Conservation (phyloP, 2,888 invertebrate species). For the Listrodromus nycthemerus region DNA sequence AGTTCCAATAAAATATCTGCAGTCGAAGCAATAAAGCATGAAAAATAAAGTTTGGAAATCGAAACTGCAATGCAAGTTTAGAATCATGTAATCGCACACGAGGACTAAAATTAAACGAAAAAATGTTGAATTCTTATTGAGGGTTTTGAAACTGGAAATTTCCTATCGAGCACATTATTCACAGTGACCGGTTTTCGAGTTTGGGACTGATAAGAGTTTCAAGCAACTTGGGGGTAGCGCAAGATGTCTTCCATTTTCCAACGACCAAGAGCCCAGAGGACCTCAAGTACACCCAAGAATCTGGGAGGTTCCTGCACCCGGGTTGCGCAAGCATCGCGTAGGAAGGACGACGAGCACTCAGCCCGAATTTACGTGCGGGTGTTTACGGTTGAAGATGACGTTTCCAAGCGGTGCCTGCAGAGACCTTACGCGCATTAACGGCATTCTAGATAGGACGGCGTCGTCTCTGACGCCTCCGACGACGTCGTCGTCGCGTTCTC, state of each 20-base stretch:
- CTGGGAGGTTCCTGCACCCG: slow-evolving; percentile 44
- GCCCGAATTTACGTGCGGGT: slow-evolving; percentile 76
- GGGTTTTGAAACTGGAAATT: background rate
- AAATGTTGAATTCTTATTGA: background rate
- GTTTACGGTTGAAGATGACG: slow-evolving; percentile 76
- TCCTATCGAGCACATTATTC: background rate
- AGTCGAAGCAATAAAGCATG: background rate
- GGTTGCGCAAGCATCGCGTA: slow-evolving; percentile 10
- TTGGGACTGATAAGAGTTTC: background rate
- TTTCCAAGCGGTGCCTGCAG: slow-evolving; percentile 43
- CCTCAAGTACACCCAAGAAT: background rate
- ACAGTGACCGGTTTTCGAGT: background rate
- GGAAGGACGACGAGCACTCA: slow-evolving; percentile 68
- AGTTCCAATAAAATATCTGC: background rate
- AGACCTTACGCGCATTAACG: slow-evolving; percentile 75
- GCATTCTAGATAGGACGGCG: slow-evolving; percentile 70
- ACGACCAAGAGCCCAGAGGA: slow-evolving; percentile 7
- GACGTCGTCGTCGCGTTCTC: slow-evolving; percentile 49
- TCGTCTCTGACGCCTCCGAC: slow-evolving; percentile 57
- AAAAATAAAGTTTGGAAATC: background rate
- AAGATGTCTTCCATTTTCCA: background rate
- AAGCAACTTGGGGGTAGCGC: background rate
- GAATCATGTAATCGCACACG: background rate
- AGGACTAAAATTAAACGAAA: background rate
- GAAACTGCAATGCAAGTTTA: background rate